Percentiles rank a stretch among this genome's conserved stretches.
phyloP scores from a whole-genome alignment of 2,797 vertebrate genomes.

The Clamator glandarius region DNA sequence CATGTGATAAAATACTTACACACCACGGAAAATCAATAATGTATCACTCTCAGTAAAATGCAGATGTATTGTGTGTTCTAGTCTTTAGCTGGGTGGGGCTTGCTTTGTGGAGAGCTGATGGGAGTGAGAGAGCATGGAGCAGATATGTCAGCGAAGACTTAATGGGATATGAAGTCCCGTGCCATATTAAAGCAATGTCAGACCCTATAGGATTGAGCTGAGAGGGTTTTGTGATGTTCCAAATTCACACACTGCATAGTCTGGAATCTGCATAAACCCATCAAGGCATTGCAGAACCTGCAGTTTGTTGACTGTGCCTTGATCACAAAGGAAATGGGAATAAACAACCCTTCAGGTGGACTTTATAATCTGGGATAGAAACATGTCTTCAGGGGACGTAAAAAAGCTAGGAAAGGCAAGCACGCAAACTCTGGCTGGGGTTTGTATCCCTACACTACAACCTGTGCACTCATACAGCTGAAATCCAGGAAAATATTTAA shows the following conservation, averaged over 20 bases:
- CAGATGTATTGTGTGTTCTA: not conserved
- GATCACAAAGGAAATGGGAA: not conserved
- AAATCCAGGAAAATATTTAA: not conserved
- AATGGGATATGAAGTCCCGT: not conserved
- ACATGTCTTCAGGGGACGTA: not conserved
- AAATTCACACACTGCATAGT: not conserved
- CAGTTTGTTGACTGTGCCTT: not conserved
- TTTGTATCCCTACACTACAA: not conserved
- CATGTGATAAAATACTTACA: not conserved
- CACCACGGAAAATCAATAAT: not conserved
- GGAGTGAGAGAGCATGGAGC: not conserved
- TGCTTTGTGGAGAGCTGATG: not conserved
- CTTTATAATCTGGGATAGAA: not conserved
- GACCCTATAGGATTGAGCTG: not conserved
- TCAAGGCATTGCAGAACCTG: not conserved
- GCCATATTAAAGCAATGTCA: not conserved
- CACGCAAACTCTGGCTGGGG: not conserved
- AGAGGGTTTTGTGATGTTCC: not conserved
- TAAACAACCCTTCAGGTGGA: not conserved
- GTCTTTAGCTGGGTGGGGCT: not conserved
- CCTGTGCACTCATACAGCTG: not conserved
- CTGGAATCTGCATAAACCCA: not conserved
- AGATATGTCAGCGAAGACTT: not conserved
- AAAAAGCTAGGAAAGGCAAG: not conserved
- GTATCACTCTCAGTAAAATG: not conserved